These are phyloP conservation scores for human (Homo sapiens) DNA, from an alignment of 2,113 vertebrate genomes.

Conservation along the genomic window DNA sequence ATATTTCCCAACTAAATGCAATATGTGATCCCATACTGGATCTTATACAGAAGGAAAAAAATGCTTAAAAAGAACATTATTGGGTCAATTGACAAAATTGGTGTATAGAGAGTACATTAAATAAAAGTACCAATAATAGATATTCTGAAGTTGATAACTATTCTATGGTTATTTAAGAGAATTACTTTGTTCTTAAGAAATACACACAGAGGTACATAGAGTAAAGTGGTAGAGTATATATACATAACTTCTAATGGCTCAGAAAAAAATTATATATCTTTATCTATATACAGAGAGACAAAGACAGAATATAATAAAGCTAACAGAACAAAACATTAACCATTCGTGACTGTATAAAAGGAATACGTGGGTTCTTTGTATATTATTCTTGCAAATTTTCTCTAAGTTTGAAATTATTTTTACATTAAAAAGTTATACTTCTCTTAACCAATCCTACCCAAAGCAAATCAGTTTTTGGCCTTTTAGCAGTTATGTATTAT, in stretches of 20 bases:
- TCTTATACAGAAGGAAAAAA: not conserved
- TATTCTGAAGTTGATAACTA: constrained; percentile 25
- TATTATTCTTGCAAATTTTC: not conserved
- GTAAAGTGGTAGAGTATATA: not conserved
- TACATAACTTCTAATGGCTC: not conserved
- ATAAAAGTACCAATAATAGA: not conserved
- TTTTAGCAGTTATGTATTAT: not conserved
- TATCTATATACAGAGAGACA: not conserved
- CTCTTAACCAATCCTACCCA: not conserved
- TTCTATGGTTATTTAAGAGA: not conserved
- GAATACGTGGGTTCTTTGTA: not conserved
- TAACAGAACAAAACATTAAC: not conserved
- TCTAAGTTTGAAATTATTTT: constrained; percentile 16
- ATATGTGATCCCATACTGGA: not conserved
- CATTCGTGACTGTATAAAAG: not conserved
- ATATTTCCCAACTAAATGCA: constrained; percentile 65
- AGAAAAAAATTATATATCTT: not conserved
- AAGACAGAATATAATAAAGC: not conserved
- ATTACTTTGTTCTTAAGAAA: not conserved
- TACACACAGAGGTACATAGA: not conserved
- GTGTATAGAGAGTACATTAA: not conserved
- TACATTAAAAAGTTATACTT: not conserved
- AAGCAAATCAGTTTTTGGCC: not conserved
- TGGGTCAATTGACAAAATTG: not conserved
- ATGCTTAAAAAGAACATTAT: not conserved